phyloP scores from a whole-genome alignment of 2,113 vertebrate genomes.

The Catagonus wagneri region DNA sequence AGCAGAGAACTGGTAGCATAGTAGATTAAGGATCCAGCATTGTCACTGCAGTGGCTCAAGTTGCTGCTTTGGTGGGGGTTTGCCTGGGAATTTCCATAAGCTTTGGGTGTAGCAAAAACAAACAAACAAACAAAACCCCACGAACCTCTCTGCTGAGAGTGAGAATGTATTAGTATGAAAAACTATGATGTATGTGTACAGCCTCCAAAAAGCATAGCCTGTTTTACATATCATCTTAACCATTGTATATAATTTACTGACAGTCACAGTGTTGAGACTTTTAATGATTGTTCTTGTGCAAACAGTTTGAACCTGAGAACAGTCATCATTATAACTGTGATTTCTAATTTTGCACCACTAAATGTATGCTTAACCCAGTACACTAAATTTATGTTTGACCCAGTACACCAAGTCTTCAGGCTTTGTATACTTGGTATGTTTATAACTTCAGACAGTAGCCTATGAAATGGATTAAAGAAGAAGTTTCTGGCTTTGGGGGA shows the following conservation, averaged over 20 bases:
- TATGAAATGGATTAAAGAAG: neutral
- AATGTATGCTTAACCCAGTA: conserved; percentile 8
- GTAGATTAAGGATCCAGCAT: too few relatives aligned
- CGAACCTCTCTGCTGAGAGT: neutral
- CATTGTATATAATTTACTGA: conserved; percentile 22
- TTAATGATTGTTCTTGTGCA: neutral
- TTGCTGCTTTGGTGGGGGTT: too few relatives aligned
- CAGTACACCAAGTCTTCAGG: neutral
- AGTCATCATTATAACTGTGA: neutral
- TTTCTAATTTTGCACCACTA: conserved; percentile 49
- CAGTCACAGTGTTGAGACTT: conserved; percentile 24
- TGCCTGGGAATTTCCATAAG: too few relatives aligned
- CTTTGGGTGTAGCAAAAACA: too few relatives aligned
- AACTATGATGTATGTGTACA: neutral
- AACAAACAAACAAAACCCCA: too few relatives aligned
- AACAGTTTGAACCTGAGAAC: conserved; percentile 2
- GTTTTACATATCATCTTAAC: neutral
- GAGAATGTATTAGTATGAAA: neutral
- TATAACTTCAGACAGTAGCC: neutral
- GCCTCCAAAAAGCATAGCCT: neutral
- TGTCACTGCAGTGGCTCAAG: too few relatives aligned
- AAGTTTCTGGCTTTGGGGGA: neutral
- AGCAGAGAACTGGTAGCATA: too few relatives aligned
- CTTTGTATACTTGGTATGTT: neutral
- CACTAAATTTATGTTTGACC: neutral